Percentiles rank a stretch among this genome's conserved stretches.
These are phyloP conservation scores for Notiomystis cincta DNA, from an alignment of 2,113 vertebrate genomes.

Conservation along the genomic window DNA sequence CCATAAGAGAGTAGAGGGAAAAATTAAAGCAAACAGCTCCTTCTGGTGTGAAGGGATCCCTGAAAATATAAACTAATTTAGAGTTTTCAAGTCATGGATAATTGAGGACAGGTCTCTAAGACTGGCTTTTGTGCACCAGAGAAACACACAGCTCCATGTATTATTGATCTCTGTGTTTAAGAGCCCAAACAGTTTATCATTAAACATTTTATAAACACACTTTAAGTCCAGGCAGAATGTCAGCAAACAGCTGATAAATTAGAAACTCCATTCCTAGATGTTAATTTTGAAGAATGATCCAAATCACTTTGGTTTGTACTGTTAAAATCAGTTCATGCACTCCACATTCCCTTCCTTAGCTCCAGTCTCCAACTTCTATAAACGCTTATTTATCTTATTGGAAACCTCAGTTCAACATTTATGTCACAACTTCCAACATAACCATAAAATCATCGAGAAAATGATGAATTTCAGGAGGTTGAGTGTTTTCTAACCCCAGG, in stretches of 20 bases:
- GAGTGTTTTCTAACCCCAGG: neutral
- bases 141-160: neutral
- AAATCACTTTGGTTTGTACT: neutral
- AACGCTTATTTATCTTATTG: neutral
- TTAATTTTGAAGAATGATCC: neutral
- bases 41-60: neutral
- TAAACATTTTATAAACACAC: neutral
- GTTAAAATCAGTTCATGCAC: neutral
- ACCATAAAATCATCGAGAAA: neutral
- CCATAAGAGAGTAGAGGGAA: fast-evolving
- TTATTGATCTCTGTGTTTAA: neutral
- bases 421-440: neutral
- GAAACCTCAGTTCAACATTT: neutral
- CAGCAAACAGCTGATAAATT: neutral
- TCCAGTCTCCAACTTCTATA: neutral
- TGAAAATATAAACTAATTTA: neutral
- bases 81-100: neutral
- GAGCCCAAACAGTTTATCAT: neutral
- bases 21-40: neutral
- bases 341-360: neutral
- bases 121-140: neutral
- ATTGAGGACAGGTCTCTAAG: neutral
- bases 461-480: neutral
- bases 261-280: neutral
- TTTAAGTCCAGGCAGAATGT: neutral